Base-by-base conservation (phyloP, 2,888 invertebrate genomes). In the Drosophila trichaetosa region DNA sequence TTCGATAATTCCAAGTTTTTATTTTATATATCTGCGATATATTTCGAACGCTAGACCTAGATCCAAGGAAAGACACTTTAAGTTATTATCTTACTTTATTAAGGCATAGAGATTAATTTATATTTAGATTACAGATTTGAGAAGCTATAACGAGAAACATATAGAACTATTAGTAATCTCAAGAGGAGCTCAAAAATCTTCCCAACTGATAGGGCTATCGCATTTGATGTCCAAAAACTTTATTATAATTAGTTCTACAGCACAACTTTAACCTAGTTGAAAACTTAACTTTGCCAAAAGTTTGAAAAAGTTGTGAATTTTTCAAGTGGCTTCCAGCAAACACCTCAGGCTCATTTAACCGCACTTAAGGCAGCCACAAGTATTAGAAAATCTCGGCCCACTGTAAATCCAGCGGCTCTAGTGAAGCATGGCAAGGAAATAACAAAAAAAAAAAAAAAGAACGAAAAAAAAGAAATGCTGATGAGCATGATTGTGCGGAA, bases 401-500 rank as follows among this genome's bases (percentile, higher is more conserved):
- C 76, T 73, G 79, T 80, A 52, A 69, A 18, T 46, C 36, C n/a
- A 51, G 38, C 16, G 38, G 40, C 34, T 59, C 52, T 57, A 52
- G 53, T 78, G 48, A 61, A 64, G 66, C 56, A 52, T 56, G 63
- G 51, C 67, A 73, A 21, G 63, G 60, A 66, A 71, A 70, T 54
- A 65, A 34, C 38, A 18, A 40, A 48, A 60, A 40, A 18, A 40
- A 48, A 60, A 40, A 31, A 49, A 38, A 21, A 40, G 34, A 36
- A 54, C 3, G 21, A 36, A 36, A 27, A 11, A n/a, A 53, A 58
- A 38, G 56, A 73, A 82, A 66, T 83, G 80, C 81, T 82, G 87
- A 90, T 90, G 76, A 82, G 82, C 72, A 90, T 89, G 90, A 86
- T 85, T 80, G 82, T 84, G 82, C 88, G 76, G 82, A 82, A 82